Evolutionary conservation across 2,797 vertebrate genomes (phyloP), one percentile per base, ranked within the genome.

Genomic region (Novumbra hubbsi): DNA sequence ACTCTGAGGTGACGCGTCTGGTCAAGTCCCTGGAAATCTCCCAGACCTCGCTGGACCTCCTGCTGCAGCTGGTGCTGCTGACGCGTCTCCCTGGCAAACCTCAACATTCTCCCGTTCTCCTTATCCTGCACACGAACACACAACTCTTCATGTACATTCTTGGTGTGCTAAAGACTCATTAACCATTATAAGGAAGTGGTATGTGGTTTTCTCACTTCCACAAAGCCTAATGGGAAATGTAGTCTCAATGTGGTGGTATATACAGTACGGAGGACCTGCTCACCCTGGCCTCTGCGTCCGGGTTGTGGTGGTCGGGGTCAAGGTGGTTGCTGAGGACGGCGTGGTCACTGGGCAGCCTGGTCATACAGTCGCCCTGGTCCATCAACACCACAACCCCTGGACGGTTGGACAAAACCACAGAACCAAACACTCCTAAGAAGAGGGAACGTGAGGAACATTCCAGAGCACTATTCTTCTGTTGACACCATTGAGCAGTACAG

Each of bases 401-500:
- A 76, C 34, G 85, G 72, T 52, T 68, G 5, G 88, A 73, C 68
- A 71, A 83, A 45, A 87, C 81, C 27, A 86, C 71, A 27, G 90
- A 78, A 76, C 93, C 95, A 88, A 96, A 96, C 81, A 96, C 93
- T 74, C 96, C 97, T 98, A 87, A 1, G 87, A 87, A 76, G 63
- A 76, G 77, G 0, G 0, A 24, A 16, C 21, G 21, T 12, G 30
- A 15, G 4, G 5, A 52, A 8, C n/a, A 52, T 52, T 69, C 32
- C 19, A 79, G 62, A 72, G 8, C 28, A 62, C 32, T 66, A 30
- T 72, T 38, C 34, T n/a, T 63, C 1, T 11, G 41, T 9, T 38
- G 24, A 70, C 48, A 70, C 68, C 27, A 50, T 50, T 32, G 5
- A 7, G 17, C 30, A 65, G 28, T 17, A 34, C 2, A 9, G 15